These are phyloP conservation scores for Steinernema khuongi DNA, from an alignment of 1,140 invertebrate species.

Conservation along the genomic window DNA sequence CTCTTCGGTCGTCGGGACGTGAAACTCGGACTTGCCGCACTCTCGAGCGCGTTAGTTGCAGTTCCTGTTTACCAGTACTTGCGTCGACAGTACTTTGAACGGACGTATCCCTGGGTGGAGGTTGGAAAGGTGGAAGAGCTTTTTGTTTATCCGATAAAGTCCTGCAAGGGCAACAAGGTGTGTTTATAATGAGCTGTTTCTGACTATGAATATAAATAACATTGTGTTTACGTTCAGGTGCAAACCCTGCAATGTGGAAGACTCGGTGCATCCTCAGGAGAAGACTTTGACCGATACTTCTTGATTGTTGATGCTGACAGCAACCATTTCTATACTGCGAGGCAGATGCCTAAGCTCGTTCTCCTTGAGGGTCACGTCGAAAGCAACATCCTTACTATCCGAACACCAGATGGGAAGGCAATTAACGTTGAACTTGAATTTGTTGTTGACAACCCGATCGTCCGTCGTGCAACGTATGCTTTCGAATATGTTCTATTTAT, in stretches of 20 bases:
- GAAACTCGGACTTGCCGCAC: neutral
- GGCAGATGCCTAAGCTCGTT: constrained; percentile 39
- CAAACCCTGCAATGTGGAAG: neutral
- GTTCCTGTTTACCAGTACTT: neutral
- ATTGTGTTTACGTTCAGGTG: neutral
- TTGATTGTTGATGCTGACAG: constrained; percentile 31
- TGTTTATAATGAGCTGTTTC: neutral
- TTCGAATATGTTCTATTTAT: no score
- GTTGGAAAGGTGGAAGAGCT: neutral
- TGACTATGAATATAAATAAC: neutral
- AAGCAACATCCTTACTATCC: constrained; percentile 33
- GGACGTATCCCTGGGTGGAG: neutral
- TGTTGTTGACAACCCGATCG: neutral
- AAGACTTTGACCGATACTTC: constrained; percentile 28
- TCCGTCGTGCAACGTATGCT: neutral
- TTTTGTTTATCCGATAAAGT: neutral
- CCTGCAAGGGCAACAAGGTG: neutral
- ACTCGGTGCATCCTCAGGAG: neutral
- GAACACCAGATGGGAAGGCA: constrained; percentile 37
- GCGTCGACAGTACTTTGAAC: neutral
- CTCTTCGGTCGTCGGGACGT: neutral
- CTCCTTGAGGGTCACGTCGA: constrained; percentile 30
- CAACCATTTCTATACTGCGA: constrained; percentile 32
- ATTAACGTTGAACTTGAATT: neutral
- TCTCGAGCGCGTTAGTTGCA: neutral